These are phyloP conservation scores for Pangasianodon gigas DNA, from an alignment of 2,113 vertebrate species.

Conservation along the genomic window DNA sequence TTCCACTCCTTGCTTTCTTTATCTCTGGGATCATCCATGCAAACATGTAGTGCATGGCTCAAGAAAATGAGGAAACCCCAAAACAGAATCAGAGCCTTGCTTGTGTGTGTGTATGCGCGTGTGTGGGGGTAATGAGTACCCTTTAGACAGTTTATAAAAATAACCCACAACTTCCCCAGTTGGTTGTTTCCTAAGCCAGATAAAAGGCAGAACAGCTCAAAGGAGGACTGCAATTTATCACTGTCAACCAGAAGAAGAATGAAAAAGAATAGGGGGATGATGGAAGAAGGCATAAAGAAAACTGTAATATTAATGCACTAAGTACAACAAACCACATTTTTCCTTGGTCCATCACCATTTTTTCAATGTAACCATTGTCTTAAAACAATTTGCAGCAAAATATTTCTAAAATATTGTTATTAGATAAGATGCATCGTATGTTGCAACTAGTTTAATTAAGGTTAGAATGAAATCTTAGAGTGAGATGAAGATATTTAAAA, in stretches of 20 bases:
- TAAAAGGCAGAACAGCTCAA: conserved; percentile 42
- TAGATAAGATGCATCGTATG: background rate
- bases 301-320: background rate
- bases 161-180: conserved; percentile 40
- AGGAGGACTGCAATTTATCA: conserved; percentile 54
- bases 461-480: no score
- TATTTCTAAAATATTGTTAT: background rate
- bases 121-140: conserved; percentile 8
- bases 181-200: conserved; percentile 50
- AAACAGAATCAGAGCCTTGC: background rate
- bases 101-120: conserved; percentile 19
- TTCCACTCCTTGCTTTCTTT: background rate
- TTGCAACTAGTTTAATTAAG: no score
- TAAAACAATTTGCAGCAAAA: background rate
- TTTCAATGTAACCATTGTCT: background rate
- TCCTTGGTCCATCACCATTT: background rate
- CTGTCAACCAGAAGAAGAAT: conserved; percentile 33
- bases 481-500: no score
- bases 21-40: background rate
- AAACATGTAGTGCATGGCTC: background rate
- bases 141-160: conserved; percentile 21
- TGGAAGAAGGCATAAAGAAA: conserved; percentile 50
- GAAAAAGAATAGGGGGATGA: conserved; percentile 33
- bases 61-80: background rate
- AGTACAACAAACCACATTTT: background rate